Evolutionary conservation across 1,140 invertebrate genomes (phyloP), one percentile per base, ranked within the genome.

Genomic region (Acromyrmex heyeri): DNA sequence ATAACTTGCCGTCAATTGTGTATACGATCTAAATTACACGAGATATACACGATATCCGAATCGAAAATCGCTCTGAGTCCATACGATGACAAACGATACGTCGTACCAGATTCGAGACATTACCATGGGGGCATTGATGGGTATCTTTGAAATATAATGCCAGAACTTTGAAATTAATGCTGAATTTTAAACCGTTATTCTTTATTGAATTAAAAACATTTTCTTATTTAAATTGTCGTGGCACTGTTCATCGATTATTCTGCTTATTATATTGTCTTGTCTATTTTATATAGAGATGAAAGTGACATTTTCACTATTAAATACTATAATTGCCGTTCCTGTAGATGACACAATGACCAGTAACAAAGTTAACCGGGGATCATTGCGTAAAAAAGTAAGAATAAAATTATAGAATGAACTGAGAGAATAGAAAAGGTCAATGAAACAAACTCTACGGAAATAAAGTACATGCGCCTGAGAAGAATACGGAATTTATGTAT

Each of bases 251-350:
- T n/a, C 0, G 7, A 18, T 50, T 48, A 12, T 73, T 73, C 24
- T 48, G 61, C 24, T 81, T 86, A 86, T 82, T 86, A 86, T 82
- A 62, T 73, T 69, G 1, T 21, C 55, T 59, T 87, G 24, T 21
- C 53, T 91, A 88, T 85, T 91, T 91, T 91, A 86, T 87, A 85
- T 93, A 95, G 95, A 95, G 87, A 95, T 96, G 94, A 96, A 95
- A 95, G 91, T 96, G 89, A 95, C 92, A 91, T 96, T 96, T 96
- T 96, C 96, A 82, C 92, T 96, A 94, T 96, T 97, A 96, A 97
- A 97, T 95, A 95, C 96, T 92, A 96, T 96, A 94, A 95, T 97
- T 85, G 96, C 96, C 95, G 96, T 97, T 92, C 91, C 93, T 92
- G 86, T 94, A 95, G 94, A 95, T 88, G 94, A 95, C 48, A 70